Conservation (phyloP, 64 coral and sea anemone genomes). For the Astreopora myriophthalma region DNA sequence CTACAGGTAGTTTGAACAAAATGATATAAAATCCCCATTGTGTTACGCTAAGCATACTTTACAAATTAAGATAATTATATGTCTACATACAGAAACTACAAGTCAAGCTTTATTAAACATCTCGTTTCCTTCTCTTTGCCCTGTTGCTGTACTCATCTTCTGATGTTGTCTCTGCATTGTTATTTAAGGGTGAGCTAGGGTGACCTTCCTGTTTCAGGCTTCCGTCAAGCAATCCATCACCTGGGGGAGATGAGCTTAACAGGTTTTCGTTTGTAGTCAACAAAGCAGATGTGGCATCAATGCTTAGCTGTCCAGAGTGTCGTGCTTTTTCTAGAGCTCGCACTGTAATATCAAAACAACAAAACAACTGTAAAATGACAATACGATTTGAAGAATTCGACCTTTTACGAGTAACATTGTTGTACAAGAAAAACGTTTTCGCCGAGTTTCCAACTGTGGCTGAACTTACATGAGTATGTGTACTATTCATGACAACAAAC, state of each 20-base stretch:
- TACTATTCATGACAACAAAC: too few relatives aligned
- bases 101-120: conserved; percentile 40
- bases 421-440: too few relatives aligned
- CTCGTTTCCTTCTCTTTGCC: conserved; percentile 85
- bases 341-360: conserved; percentile 38
- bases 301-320: conserved; percentile 73
- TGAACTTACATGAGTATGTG: too few relatives aligned
- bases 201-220: conserved; percentile 35
- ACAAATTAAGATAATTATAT: not conserved
- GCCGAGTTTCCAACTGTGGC: too few relatives aligned
- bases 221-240: conserved; percentile 74
- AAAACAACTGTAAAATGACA: not conserved
- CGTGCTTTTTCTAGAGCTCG: conserved; percentile 88
- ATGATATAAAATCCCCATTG: not conserved
- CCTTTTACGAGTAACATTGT: too few relatives aligned
- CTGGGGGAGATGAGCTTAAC: conserved; percentile 67
- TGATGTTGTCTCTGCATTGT: conserved; percentile 88
- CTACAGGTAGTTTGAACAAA: not conserved
- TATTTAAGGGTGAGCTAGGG: conserved; percentile 80
- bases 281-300: conserved; percentile 76
- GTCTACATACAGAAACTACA: not conserved
- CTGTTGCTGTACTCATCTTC: conserved; percentile 86
- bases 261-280: conserved; percentile 67
- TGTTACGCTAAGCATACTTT: not conserved
- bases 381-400: too few relatives aligned